Evolutionary conservation across 2,113 vertebrate species (phyloP).

Genomic region (Pteronura brasiliensis): DNA sequence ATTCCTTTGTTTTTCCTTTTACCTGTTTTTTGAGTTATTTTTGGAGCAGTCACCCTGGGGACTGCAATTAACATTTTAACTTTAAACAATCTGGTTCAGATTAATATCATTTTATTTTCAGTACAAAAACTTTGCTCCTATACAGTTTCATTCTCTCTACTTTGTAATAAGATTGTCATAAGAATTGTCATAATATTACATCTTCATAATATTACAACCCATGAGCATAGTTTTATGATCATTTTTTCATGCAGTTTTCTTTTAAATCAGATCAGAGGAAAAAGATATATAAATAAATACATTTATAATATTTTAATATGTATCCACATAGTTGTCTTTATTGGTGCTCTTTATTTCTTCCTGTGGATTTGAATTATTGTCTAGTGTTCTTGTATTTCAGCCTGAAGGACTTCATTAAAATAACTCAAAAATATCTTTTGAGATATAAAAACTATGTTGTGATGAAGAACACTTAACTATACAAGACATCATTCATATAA

Average conservation of each 20-base stretch:
- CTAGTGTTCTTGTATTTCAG: not conserved
- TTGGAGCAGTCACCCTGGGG: not conserved
- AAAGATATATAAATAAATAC: not conserved
- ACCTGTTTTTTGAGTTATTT: not conserved
- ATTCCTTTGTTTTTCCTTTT: not conserved
- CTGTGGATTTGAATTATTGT: not conserved
- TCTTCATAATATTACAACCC: not conserved
- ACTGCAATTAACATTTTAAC: not conserved
- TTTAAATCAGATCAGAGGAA: not conserved
- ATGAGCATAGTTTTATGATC: not conserved
- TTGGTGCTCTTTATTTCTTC: not conserved
- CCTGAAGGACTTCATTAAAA: not conserved
- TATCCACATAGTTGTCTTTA: not conserved
- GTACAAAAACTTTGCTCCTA: not conserved
- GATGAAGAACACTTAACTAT: not conserved
- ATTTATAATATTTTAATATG: not conserved
- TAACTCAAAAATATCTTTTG: slow-evolving; percentile 4
- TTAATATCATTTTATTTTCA: not conserved
- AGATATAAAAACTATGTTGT: not conserved
- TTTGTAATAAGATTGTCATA: not conserved
- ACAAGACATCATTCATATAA: not conserved
- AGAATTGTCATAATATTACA: not conserved
- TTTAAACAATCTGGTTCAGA: not conserved
- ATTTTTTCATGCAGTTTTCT: not conserved
- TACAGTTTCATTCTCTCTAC: not conserved